Base-by-base conservation (phyloP, 2,888 invertebrate genomes). In the Harmothoe impar region DNA sequence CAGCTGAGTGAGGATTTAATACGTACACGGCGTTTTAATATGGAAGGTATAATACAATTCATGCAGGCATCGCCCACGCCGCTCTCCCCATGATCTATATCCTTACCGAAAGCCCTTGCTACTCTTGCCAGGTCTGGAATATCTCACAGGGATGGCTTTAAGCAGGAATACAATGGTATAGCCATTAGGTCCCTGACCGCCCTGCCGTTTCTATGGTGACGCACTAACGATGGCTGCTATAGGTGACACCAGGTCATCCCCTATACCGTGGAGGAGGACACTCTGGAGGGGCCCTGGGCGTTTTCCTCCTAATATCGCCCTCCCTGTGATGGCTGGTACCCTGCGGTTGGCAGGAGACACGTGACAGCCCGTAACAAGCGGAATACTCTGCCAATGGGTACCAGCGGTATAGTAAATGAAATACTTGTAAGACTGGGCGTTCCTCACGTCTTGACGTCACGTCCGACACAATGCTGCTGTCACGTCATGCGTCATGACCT, bases 121-220 rank as follows among this genome's bases (percentile, higher is more conserved):
- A 20, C 62, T 62, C 20, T 3, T 62, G 15, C n/a, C 62, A n/a
- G 23, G 20, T 62, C 23, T 62, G 62, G 62, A 62, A n/a, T 62
- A 62, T 62, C 62, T n/a, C 29, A 23, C 29, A 29, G 25, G 29
- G 72, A 72, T 15, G 29, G 15, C 72, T 29, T 72, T 72, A 72
- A 72, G n/a, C 72, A 29, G 25, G 25, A 29, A 15, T 1, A 72
- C 72, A 72, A 72, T 72, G 29, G 72, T 72, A 72, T 72, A 72
- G 72, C 72, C 72, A 72, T 72, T 72, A 72, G 72, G 72, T 72
- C 72, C n/a, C 1, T 5, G 29, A 25, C 3, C 29, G 29, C 29
- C 72, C 5, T 72, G 72, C 72, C 31, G 72, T 72, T 72, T n/a
- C 72, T 72, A 72, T 72, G 72, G 72, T 72, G 72, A 72, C 72